phyloP scores from a whole-genome alignment of 2,888 invertebrate species.

The Mesodorylaimus sp. region DNA sequence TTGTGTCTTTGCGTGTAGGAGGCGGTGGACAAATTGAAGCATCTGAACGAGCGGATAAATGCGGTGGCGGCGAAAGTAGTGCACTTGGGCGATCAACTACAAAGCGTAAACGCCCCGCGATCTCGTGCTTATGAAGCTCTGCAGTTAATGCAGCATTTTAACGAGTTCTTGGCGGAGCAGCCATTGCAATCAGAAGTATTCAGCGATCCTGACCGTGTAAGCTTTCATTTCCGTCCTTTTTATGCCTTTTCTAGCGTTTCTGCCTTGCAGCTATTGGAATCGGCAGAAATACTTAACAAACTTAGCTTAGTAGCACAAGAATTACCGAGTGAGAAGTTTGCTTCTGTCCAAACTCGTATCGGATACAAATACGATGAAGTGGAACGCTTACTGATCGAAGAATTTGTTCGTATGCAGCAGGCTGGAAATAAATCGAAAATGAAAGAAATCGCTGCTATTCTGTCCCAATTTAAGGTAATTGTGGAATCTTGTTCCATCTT shows the following conservation, averaged over 20 bases:
- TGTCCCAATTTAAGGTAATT: constrained; percentile 66
- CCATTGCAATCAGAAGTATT: constrained; percentile 67
- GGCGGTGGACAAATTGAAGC: constrained; percentile 32
- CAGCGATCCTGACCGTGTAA: constrained; percentile 57
- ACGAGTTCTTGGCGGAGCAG: constrained; percentile 70
- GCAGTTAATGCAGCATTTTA: constrained; percentile 70
- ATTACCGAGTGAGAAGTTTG: constrained; percentile 43
- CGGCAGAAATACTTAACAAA: constrained; percentile 92
- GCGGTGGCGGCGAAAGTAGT: constrained; percentile 90
- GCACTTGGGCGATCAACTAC: constrained; percentile 92
- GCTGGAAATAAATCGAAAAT: constrained; percentile 64
- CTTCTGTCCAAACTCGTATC: constrained; percentile 5
- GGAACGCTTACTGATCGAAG: constrained; percentile 57
- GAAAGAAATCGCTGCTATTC: constrained; percentile 73
- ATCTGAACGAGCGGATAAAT: constrained; percentile 82
- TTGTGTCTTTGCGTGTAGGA: no score
- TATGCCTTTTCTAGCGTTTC: not conserved
- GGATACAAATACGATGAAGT: constrained; percentile 31
- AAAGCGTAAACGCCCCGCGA: constrained; percentile 82
- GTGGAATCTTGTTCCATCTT: not conserved
- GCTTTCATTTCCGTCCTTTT: constrained; percentile 13
- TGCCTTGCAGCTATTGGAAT: constrained; percentile 56
- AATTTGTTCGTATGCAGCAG: constrained; percentile 73
- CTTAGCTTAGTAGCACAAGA: constrained; percentile 86
- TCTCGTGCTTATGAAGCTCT: constrained; percentile 85